Percentiles rank a stretch among this genome's conserved stretches.
These are phyloP conservation scores for Philereme vetulata DNA, from an alignment of 2,888 invertebrate genomes.

Conservation along the genomic window DNA sequence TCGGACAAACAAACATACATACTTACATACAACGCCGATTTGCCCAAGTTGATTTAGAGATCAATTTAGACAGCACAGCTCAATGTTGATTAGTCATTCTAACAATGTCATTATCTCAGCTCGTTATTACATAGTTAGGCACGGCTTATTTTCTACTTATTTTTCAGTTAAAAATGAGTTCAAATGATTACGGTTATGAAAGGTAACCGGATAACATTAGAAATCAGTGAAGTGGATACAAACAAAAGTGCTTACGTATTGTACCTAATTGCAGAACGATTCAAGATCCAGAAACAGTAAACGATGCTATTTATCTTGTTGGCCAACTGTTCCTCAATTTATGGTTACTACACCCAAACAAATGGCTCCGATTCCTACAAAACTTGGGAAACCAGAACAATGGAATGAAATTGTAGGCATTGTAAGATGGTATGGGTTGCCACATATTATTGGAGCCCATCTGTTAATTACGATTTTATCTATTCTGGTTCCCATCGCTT, in stretches of 20 bases:
- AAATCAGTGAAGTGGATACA: slow-evolving; percentile 1
- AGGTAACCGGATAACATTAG: not conserved
- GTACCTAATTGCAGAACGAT: slow-evolving; percentile 12
- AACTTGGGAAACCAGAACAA: slow-evolving; percentile 39
- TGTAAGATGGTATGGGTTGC: slow-evolving; percentile 28
- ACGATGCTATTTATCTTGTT: slow-evolving; percentile 6
- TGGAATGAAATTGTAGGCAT: slow-evolving; percentile 33
- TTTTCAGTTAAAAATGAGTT: no score
- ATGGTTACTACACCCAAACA: slow-evolving; percentile 30
- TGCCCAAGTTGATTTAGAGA: no score
- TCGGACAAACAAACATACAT: no score
- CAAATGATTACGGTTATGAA: no score
- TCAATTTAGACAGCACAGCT: no score
- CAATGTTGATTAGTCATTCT: no score
- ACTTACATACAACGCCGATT: no score
- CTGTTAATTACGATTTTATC: slow-evolving; percentile 47
- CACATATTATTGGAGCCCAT: slow-evolving; percentile 34
- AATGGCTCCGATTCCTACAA: slow-evolving; percentile 29
- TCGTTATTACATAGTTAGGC: no score
- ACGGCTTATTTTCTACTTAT: no score
- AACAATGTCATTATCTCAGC: no score
- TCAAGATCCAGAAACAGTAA: slow-evolving; percentile 9
- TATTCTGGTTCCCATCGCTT: slow-evolving; percentile 40
- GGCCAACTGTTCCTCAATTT: slow-evolving; percentile 26
- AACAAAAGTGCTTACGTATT: not conserved